These are phyloP conservation scores for Microplitis deprimator DNA, from an alignment of 2,888 invertebrate species.

Conservation along the genomic window DNA sequence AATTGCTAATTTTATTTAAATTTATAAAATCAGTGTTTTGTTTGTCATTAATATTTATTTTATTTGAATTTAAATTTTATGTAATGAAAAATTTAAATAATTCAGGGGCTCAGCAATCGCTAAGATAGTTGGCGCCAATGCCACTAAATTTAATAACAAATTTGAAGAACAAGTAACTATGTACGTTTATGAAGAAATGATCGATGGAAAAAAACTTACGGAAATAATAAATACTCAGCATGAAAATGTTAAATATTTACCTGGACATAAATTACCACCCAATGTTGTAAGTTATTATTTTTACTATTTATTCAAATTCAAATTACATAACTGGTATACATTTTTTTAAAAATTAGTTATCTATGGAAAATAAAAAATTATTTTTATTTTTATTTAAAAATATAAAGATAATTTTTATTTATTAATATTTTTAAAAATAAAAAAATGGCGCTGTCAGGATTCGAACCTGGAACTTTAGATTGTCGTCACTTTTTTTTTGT, in stretches of 20 bases:
- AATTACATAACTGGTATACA: neutral
- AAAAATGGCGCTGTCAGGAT: neutral
- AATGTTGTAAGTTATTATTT: slow-evolving; percentile 88
- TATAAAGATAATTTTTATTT: neutral
- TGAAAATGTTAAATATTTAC: slow-evolving; percentile 98
- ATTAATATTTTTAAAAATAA: neutral
- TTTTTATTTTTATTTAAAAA: too few relatives aligned
- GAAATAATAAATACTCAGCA: slow-evolving; percentile 98
- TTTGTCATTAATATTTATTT: neutral
- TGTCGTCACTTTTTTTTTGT: neutral
- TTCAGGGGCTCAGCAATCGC: slow-evolving; percentile 97
- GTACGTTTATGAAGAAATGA: slow-evolving; percentile 97
- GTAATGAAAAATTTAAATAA: slow-evolving; percentile 41
- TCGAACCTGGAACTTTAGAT: neutral
- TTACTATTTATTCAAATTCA: slow-evolving; percentile 12
- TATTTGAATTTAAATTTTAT: neutral
- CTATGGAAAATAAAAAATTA: too few relatives aligned
- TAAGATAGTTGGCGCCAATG: slow-evolving; percentile 97
- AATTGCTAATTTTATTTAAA: neutral
- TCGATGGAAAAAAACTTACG: slow-evolving; percentile 94
- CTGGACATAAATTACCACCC: slow-evolving; percentile 91
- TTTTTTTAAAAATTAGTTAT: too few relatives aligned
- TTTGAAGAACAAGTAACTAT: slow-evolving; percentile 93
- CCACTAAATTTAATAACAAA: slow-evolving; percentile 78
- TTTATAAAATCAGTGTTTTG: neutral